A percentile compares a stretch with the other conserved stretches of the same genome.
Evolutionary conservation across 2,797 vertebrate species (phyloP).

Genomic region (Liparis tanakae): DNA sequence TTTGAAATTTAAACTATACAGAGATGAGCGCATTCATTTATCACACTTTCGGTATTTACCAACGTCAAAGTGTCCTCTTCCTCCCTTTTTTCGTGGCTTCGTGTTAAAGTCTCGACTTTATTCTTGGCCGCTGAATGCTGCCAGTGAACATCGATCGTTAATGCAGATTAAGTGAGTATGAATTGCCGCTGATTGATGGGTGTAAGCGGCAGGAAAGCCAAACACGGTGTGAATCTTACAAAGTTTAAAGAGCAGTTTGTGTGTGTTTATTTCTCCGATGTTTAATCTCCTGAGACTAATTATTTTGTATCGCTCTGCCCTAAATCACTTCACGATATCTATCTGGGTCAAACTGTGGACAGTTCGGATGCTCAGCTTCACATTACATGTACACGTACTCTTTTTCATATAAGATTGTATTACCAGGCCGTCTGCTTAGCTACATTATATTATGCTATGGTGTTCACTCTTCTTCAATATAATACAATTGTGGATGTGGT

Average conservation of each 20-base stretch:
- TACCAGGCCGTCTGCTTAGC: background rate
- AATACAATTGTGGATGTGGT: too few species aligned
- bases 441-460: background rate
- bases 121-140: background rate
- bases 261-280: slow-evolving; percentile 22
- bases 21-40: background rate
- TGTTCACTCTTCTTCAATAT: background rate
- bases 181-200: background rate
- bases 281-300: slow-evolving; percentile 32
- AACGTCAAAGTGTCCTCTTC: background rate
- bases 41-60: background rate
- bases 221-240: background rate
- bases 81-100: background rate
- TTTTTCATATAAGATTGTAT: background rate
- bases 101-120: background rate
- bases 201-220: background rate
- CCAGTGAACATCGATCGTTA: background rate
- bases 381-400: background rate
- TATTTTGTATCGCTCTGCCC: slow-evolving; percentile 14
- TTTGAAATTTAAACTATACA: slow-evolving; percentile 7
- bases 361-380: slow-evolving; percentile 9
- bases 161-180: background rate
- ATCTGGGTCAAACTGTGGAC: slow-evolving; percentile 35
- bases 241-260: slow-evolving; percentile 5
- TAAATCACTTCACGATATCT: slow-evolving; percentile 23